Base-by-base conservation (phyloP, 2,797 vertebrate species). In the Pachyuromys duprasi region DNA sequence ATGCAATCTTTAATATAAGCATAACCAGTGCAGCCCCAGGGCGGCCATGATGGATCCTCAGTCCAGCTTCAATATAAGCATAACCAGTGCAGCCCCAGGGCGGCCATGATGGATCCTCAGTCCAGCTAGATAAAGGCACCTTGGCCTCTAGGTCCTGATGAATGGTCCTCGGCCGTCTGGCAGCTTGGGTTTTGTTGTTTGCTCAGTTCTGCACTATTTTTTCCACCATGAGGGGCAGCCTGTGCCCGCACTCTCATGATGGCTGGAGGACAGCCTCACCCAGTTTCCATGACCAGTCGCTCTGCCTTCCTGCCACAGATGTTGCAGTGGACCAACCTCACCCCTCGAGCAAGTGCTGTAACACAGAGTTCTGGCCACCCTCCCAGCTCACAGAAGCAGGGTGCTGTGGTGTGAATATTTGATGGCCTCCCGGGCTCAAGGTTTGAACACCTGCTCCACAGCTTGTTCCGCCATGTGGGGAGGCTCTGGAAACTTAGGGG, bases 11-110 rank as follows among this genome's bases (percentile, higher is more conserved):
- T 93, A 78, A 86, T 88, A 80, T 87, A 26, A 70, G 2, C 24
- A 42, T 45, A 31, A 63, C 72, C 4, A 53, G 55, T 26, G 42
- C 0, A 2, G 49, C 79, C 70, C 11, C 55, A 65, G 6, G 28
- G 9, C 20, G 8, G 8, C 55, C 67, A 0, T 2, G 2, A 8
- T 18, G 26, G 65, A 33, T 81, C 22, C 33, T n/a, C n/a, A n/a
- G n/a, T n/a, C n/a, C n/a, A n/a, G n/a, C 91, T 88, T 92, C 94
- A 78, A 86, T 88, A 80, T 87, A 26, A 70, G 2, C 24, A 42
- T 45, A 31, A 63, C 72, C 4, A 53, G 55, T 26, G 42, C 0
- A 2, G 49, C 79, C 70, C 11, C 55, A 65, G 6, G 28, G 9
- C 20, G 8, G 8, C 55, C 67, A 0, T 2, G 2, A 8, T 18